Evolutionary conservation across 2,113 vertebrate species (phyloP).

Genomic region (Aegithalos caudatus): DNA sequence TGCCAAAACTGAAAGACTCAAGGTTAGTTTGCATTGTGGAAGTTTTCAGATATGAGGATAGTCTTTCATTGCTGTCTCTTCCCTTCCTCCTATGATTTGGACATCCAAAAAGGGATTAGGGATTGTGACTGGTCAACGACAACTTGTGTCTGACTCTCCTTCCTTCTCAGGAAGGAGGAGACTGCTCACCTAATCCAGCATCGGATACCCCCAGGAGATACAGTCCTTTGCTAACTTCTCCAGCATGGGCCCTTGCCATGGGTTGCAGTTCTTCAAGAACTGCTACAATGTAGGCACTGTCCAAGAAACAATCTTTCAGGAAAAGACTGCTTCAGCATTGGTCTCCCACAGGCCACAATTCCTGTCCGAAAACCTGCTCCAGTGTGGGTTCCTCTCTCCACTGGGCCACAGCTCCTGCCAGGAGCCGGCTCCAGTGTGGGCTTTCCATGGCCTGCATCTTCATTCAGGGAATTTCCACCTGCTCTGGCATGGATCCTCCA

Average conservation of each 20-base stretch:
- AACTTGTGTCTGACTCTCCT: not conserved
- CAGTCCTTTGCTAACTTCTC: not conserved
- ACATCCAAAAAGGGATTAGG: fast-evolving
- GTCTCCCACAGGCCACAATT: not conserved
- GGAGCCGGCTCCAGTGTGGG: not conserved
- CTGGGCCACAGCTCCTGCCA: not conserved
- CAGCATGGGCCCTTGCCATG: not conserved
- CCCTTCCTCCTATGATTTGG: not conserved
- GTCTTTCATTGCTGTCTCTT: not conserved
- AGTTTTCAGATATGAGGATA: not conserved
- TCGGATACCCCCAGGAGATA: fast-evolving
- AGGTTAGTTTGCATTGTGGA: not conserved
- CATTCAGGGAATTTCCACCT: not conserved
- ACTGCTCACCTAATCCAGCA: not conserved
- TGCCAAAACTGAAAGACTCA: not conserved
- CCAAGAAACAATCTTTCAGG: not conserved
- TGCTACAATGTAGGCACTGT: fast-evolving
- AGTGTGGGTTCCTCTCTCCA: not conserved
- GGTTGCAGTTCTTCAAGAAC: not conserved
- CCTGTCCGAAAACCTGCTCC: not conserved
- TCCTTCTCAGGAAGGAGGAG: not conserved
- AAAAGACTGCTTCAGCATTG: not conserved
- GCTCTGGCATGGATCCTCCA: not conserved
- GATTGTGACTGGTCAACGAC: not conserved
- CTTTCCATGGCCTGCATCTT: not conserved